phyloP scores from a whole-genome alignment of 2,888 invertebrate species.

The Gastrophysa polygoni region DNA sequence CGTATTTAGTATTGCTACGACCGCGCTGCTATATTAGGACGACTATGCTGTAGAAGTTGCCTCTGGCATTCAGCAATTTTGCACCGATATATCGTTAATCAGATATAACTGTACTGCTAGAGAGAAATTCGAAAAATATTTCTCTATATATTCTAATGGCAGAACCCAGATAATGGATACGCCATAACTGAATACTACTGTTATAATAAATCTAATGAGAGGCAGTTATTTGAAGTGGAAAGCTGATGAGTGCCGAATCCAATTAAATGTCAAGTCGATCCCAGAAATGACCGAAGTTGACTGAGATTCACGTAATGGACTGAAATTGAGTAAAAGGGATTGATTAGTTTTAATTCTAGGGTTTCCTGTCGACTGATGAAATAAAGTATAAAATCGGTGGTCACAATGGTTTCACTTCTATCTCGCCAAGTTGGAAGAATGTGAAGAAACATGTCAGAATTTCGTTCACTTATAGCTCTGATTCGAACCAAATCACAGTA shows the following conservation, averaged over 20 bases:
- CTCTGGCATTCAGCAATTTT: constrained; percentile 24
- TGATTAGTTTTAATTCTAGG: neutral
- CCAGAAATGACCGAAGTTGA: neutral
- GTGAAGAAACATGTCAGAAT: no score
- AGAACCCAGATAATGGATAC: constrained; percentile 28
- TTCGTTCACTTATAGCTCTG: no score
- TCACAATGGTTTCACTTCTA: no score
- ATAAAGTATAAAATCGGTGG: no score
- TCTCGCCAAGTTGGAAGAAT: no score
- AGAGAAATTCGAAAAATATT: constrained; percentile 30
- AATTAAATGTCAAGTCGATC: neutral
- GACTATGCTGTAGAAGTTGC: constrained; percentile 22
- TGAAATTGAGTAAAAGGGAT: neutral
- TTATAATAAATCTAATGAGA: constrained; percentile 23
- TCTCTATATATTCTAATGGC: constrained; percentile 32
- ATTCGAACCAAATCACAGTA: no score
- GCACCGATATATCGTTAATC: constrained; percentile 37
- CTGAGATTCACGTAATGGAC: neutral
- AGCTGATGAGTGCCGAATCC: constrained; percentile 1
- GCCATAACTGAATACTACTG: constrained; percentile 25
- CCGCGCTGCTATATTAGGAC: no score
- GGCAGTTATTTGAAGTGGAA: constrained; percentile 15
- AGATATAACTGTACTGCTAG: constrained; percentile 33
- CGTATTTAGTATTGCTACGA: no score
- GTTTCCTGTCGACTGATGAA: no score